These are phyloP conservation scores for Salminus brasiliensis DNA, from an alignment of 2,113 vertebrate genomes.

Conservation along the genomic window DNA sequence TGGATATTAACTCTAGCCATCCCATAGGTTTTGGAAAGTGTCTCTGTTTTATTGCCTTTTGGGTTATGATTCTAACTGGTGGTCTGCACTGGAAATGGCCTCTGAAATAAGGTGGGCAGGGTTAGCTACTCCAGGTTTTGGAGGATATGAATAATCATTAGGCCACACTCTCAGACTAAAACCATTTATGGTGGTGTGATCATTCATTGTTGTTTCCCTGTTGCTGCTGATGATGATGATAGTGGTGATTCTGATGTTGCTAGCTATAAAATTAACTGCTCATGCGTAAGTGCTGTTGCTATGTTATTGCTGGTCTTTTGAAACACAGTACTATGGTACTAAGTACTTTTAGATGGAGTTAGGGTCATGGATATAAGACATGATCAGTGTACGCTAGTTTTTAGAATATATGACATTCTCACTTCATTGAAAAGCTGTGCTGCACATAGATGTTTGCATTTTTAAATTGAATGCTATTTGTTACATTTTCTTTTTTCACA, in stretches of 20 bases:
- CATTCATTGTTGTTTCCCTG: neutral
- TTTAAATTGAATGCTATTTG: too few species aligned
- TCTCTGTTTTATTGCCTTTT: conserved; percentile 16
- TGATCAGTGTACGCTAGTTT: too few species aligned
- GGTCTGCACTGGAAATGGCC: conserved; percentile 1
- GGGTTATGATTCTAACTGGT: conserved; percentile 10
- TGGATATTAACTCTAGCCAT: neutral
- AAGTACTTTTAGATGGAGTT: neutral
- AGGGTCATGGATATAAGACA: too few species aligned
- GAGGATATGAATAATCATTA: conserved; percentile 31
- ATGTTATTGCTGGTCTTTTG: neutral
- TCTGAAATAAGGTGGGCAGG: conserved; percentile 10
- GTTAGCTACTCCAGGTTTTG: conserved; percentile 15
- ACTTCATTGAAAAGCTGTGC: too few species aligned
- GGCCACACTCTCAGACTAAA: conserved; percentile 8
- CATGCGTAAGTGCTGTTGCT: conserved; percentile 5
- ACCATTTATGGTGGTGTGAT: neutral
- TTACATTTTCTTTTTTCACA: too few species aligned
- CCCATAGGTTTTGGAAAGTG: neutral
- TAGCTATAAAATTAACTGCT: conserved; percentile 19
- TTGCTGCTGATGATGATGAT: neutral
- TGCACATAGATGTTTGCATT: too few species aligned
- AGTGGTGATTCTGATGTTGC: conserved; percentile 3
- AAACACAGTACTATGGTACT: neutral
- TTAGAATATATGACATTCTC: too few species aligned